These are phyloP conservation scores for Papilio polytes DNA, from an alignment of 1,140 invertebrate genomes.

Conservation along the genomic window DNA sequence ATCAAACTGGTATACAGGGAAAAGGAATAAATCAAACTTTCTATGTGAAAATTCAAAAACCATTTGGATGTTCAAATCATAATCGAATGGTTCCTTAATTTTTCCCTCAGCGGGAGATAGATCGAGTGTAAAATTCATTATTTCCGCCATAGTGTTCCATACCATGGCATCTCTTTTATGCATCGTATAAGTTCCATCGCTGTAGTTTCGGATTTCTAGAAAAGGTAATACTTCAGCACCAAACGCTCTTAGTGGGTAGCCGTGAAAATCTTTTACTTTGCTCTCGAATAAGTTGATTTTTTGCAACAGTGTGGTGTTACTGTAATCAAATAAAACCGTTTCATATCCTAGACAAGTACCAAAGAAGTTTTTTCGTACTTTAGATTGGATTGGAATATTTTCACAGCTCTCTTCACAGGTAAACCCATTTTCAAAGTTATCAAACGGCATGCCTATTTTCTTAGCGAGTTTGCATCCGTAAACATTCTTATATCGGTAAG, in stretches of 20 bases:
- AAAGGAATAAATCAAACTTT: slow-evolving; percentile 67
- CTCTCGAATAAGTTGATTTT: slow-evolving; percentile 63
- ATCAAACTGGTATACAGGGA: slow-evolving; percentile 73
- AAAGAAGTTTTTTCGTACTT: slow-evolving; percentile 59
- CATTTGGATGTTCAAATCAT: slow-evolving; percentile 64
- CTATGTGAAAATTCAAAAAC: slow-evolving; percentile 65
- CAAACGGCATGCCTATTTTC: slow-evolving; percentile 62
- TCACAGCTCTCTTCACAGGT: slow-evolving; percentile 63
- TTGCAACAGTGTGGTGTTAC: slow-evolving; percentile 43
- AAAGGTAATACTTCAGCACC: slow-evolving; percentile 68
- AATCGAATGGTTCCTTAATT: slow-evolving; percentile 63
- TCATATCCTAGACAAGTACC: slow-evolving; percentile 72
- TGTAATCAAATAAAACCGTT: slow-evolving; percentile 52
- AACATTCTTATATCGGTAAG: slow-evolving; percentile 54
- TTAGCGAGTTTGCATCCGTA: slow-evolving; percentile 67
- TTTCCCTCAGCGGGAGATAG: slow-evolving; percentile 51
- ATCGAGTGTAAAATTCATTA: slow-evolving; percentile 74
- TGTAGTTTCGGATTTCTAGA: slow-evolving; percentile 55
- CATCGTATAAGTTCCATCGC: slow-evolving; percentile 58
- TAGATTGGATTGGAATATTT: slow-evolving; percentile 66
- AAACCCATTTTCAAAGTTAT: slow-evolving; percentile 57
- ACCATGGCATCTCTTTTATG: slow-evolving; percentile 64
- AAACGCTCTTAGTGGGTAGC: slow-evolving; percentile 60
- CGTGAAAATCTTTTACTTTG: slow-evolving; percentile 67
- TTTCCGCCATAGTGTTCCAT: slow-evolving; percentile 67